Evolutionary conservation across 2,113 vertebrate genomes (phyloP), one percentile per base, ranked within the genome.

Genomic region (Clinocottus analis): DNA sequence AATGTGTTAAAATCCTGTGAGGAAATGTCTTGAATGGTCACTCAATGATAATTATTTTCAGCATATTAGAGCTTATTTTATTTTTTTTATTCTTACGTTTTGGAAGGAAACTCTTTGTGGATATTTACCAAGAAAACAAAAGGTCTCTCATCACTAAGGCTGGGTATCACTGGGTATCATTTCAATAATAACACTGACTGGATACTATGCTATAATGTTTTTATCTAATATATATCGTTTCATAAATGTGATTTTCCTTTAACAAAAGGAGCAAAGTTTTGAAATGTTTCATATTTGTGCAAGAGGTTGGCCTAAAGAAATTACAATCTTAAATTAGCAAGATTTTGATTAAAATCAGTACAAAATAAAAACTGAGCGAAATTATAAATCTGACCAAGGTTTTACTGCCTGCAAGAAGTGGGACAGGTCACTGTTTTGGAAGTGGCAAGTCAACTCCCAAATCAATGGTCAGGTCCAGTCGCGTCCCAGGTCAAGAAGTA

Each of bases 61-160:
- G 21, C 1, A 35, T n/a, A 31, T 64, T 9, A 45, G 33, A 43
- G 4, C 19, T n/a, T 62, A 12, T 43, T 71, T 25, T n/a, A n/a
- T n/a, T n/a, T n/a, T n/a, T n/a, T n/a, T n/a, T n/a, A n/a, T n/a
- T n/a, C n/a, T n/a, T n/a, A n/a, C 69, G 39, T 86, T 87, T 83
- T 81, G 70, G 71, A 87, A 81, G 39, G 66, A 83, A 83, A 72
- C 75, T 85, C 60, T 63, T 64, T 14, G 17, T 55, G 68, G 8
- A 33, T 66, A 25, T 71, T 55, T 70, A 71, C 3, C 21, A 55
- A 13, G 35, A 79, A 65, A 49, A 70, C 58, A 63, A 27, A 29
- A 6, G 16, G 71, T 79, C 61, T 13, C 39, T 58, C 4, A 39
- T 80, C 64, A 75, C 51, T 27, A 19, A 51, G 58, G 79, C 75